Conservation (phyloP, 2,113 vertebrate genomes). For the Pithys albifrons region DNA sequence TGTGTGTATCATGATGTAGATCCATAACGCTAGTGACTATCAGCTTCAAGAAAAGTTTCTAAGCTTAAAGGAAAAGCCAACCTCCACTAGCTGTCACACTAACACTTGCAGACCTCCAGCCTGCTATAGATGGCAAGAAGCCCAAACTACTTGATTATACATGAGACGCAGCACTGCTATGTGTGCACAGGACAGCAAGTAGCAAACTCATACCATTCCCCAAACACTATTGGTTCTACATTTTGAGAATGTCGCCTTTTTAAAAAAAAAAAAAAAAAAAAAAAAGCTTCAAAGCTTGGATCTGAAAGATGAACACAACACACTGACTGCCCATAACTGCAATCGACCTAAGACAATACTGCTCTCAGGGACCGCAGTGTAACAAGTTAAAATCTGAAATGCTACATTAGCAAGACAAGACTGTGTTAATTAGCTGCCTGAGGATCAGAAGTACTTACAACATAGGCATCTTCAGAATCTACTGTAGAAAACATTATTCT, state of each 20-base stretch:
- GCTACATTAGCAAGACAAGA: not conserved
- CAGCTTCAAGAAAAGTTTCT: not conserved
- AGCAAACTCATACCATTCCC: not conserved
- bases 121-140: not conserved
- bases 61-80: not conserved
- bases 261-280: not conserved
- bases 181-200: not conserved
- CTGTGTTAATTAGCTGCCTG: not conserved
- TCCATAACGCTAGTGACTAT: not conserved
- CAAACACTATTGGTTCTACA: not conserved
- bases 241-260: not conserved
- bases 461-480: not conserved
- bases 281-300: not conserved
- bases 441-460: not conserved
- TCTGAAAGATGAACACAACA: not conserved
- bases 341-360: not conserved
- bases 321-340: not conserved
- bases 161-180: not conserved
- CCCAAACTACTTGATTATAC: not conserved
- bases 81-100: not conserved
- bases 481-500: not conserved
- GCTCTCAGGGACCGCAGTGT: not conserved
- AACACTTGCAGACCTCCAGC: not conserved
- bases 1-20: not conserved
- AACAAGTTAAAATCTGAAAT: not conserved